phyloP scores from a whole-genome alignment of 2,113 vertebrate species.

The Callaeas wilsoni region DNA sequence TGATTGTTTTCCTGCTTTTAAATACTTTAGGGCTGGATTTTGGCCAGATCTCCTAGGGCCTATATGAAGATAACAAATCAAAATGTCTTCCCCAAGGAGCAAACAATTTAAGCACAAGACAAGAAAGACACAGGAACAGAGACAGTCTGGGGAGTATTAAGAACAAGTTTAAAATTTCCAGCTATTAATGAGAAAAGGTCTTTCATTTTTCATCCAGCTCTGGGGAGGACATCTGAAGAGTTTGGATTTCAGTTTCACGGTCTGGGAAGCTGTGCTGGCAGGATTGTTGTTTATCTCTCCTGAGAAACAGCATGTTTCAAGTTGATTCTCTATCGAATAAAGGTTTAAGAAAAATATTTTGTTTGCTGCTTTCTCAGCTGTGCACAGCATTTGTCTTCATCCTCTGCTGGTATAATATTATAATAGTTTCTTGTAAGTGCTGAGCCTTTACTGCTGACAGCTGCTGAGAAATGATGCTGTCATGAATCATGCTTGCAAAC shows the following conservation, averaged over 20 bases:
- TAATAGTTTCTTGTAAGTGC: constrained; percentile 62
- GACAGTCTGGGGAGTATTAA: constrained; percentile 42
- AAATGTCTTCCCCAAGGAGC: constrained; percentile 32
- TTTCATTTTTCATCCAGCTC: constrained; percentile 60
- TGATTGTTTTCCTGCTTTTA: constrained; percentile 14
- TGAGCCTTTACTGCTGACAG: constrained; percentile 53
- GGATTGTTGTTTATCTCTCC: constrained; percentile 55
- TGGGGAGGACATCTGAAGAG: constrained; percentile 59
- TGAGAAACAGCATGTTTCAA: constrained; percentile 58
- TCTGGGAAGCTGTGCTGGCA: constrained; percentile 55
- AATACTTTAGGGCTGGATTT: neutral
- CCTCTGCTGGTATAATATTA: constrained; percentile 42
- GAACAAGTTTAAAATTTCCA: constrained; percentile 51
- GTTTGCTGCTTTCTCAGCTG: constrained; percentile 68
- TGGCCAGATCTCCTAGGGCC: constrained; percentile 28
- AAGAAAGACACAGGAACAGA: constrained; percentile 38
- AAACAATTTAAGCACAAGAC: constrained; percentile 32
- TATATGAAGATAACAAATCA: constrained; percentile 51
- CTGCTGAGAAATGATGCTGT: constrained; percentile 65
- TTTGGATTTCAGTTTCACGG: constrained; percentile 57
- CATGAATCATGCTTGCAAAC: constrained; percentile 63
- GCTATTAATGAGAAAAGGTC: constrained; percentile 53
- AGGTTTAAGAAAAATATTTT: constrained; percentile 60
- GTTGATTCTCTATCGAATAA: constrained; percentile 37
- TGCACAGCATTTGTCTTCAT: constrained; percentile 46